Conservation (phyloP, 2,888 invertebrate genomes). For the Boloria selene region DNA sequence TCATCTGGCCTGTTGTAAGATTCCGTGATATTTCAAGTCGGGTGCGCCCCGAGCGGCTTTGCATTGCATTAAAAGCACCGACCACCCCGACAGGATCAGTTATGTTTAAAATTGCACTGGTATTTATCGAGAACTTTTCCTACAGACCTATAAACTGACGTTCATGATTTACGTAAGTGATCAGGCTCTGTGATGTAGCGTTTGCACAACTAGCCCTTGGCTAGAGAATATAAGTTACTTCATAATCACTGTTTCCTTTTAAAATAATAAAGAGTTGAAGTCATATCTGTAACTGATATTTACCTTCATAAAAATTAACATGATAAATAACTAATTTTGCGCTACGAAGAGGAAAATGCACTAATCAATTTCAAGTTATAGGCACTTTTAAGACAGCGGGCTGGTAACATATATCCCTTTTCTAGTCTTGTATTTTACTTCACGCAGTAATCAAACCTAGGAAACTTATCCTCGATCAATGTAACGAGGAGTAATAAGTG, state of each 20-base stretch:
- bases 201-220: slow-evolving; percentile 24
- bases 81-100: slow-evolving; percentile 64
- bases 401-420: too few species aligned
- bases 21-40: slow-evolving; percentile 72
- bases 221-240: slow-evolving; percentile 9
- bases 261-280: slow-evolving; percentile 2
- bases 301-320: neutral
- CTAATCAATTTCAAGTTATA: too few species aligned
- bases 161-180: slow-evolving; percentile 33
- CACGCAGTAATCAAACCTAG: too few species aligned
- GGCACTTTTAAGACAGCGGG: too few species aligned
- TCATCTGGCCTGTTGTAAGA: slow-evolving; percentile 58
- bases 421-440: too few species aligned
- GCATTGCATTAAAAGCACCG: slow-evolving; percentile 64
- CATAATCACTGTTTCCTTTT: slow-evolving; percentile 4
- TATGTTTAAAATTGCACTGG: slow-evolving; percentile 51
- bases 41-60: slow-evolving; percentile 66
- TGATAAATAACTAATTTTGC: neutral
- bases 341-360: neutral
- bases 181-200: slow-evolving; percentile 23
- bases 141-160: slow-evolving; percentile 37
- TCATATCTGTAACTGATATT: slow-evolving; percentile 4
- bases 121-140: slow-evolving; percentile 58
- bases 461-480: too few species aligned
- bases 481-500: too few species aligned